Base-by-base conservation (phyloP, 2,888 invertebrate genomes). In the Nyleta sp. region DNA sequence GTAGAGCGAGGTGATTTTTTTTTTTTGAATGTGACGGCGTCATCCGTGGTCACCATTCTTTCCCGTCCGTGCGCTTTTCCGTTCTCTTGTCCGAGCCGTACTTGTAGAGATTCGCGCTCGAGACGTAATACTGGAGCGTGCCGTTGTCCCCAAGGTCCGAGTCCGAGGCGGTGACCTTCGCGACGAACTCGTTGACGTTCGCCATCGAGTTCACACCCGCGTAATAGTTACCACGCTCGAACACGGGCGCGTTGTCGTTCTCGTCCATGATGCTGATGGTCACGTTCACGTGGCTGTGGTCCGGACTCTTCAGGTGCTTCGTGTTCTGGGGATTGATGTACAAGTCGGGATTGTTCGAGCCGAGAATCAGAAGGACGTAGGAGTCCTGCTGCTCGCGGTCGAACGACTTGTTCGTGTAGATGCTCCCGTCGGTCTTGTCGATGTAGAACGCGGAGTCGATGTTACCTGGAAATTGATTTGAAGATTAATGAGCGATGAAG, bases 71-170 rank as follows among this genome's bases (percentile, higher is more conserved):
- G n/a, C n/a, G n/a, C n/a, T n/a, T n/a, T n/a, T n/a, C n/a, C n/a
- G n/a, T n/a, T n/a, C n/a, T n/a, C 28, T 94, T 93, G 22, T 93
- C 93, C 0, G 95, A 95, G 0, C 95, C 95, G 82, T 94, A 96
- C 88, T 96, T 96, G 90, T 95, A 96, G 22, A 96, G 91, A 89
- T 96, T 95, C 0, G 96, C 95, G 0, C 95, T 95, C 1, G 94
- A 94, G 48, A 98, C 95, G 89, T 95, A 94, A 89, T 97, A 98
- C 33, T 94, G 92, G 0, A 98, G 91, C 2, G 95, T 94, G 0
- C 97, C 97, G 87, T 98, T 98, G 74, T 94, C 93, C 0, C 95
- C 96, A 4, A 94, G 92, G 89, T 98, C 98, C 0, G 94, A 94
- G 91, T 98, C 98, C 1, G 92, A 93, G 0, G 98, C 98, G 20